Conservation (phyloP, 2,888 invertebrate genomes). For the Clusia tigrina region DNA sequence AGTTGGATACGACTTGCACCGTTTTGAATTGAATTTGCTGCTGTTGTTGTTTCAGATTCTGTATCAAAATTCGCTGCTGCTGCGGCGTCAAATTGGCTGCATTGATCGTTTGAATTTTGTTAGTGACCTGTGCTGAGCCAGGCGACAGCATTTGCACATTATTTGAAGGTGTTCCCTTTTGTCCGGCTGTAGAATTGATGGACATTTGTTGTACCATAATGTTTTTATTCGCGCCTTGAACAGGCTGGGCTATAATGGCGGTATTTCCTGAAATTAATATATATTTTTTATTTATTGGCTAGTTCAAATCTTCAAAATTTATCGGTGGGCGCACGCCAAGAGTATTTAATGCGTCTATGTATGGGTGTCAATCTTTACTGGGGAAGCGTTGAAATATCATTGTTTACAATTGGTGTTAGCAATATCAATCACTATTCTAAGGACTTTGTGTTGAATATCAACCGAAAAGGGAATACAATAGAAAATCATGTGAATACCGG, state of each 20-base stretch:
- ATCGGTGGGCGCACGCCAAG: too few species aligned
- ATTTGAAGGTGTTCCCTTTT: too few species aligned
- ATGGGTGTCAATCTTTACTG: too few species aligned
- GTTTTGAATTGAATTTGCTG: constrained; percentile 51
- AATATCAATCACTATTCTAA: too few species aligned
- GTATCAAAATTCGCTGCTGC: constrained; percentile 60
- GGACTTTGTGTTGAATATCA: too few species aligned
- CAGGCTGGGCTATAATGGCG: constrained; percentile 44
- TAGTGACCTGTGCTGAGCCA: constrained; percentile 39
- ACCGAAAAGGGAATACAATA: too few species aligned
- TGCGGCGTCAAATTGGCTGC: constrained; percentile 58
- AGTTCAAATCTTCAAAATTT: too few species aligned
- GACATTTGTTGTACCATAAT: constrained; percentile 30
- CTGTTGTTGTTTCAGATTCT: constrained; percentile 58
- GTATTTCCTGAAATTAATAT: constrained; percentile 49
- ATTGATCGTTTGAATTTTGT: constrained; percentile 53
- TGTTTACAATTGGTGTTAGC: too few species aligned
- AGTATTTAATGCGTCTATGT: too few species aligned
- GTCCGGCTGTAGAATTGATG: constrained; percentile 6
- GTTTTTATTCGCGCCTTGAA: constrained; percentile 33
- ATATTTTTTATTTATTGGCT: too few species aligned
- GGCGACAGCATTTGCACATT: constrained; percentile 29
- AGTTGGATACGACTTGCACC: constrained; percentile 35
- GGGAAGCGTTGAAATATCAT: too few species aligned
- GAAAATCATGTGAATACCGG: too few species aligned